phyloP scores from a whole-genome alignment of 2,888 invertebrate species.

The Oligia latruncula region DNA sequence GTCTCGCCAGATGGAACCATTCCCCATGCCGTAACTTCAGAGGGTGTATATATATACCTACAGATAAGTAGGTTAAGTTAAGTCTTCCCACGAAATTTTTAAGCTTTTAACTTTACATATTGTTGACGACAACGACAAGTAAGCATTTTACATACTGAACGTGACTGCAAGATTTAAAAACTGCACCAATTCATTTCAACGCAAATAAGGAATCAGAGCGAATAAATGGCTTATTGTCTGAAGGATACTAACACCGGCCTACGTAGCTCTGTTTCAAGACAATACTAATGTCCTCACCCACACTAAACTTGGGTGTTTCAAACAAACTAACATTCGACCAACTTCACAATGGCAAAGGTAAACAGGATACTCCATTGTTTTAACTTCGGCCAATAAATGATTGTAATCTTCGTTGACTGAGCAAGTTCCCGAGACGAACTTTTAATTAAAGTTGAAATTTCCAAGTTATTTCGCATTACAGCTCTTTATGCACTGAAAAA shows the following conservation, averaged over 20 bases:
- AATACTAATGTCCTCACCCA: constrained; percentile 70
- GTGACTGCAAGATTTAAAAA: constrained; percentile 41
- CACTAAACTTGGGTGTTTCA: constrained; percentile 63
- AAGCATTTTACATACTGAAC: neutral
- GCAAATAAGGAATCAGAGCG: constrained; percentile 67
- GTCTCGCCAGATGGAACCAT: constrained; percentile 41
- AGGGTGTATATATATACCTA: neutral
- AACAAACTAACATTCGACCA: constrained; percentile 63
- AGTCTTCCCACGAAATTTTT: neutral
- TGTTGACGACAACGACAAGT: neutral
- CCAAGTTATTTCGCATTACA: constrained; percentile 49
- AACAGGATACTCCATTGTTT: constrained; percentile 67
- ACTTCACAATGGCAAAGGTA: constrained; percentile 65
- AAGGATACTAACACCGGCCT: constrained; percentile 61
- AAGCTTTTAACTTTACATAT: constrained; percentile 4
- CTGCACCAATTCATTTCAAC: constrained; percentile 65
- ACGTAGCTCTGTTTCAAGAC: constrained; percentile 62
- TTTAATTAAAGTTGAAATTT: constrained; percentile 63
- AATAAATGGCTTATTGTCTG: constrained; percentile 70
- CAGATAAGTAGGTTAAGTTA: neutral
- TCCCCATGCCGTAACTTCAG: constrained; percentile 23
- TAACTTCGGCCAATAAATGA: constrained; percentile 67
- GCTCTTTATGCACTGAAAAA: constrained; percentile 47
- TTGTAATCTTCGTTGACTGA: constrained; percentile 64
- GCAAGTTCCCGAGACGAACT: constrained; percentile 54